Evolutionary conservation across 1,140 invertebrate genomes (phyloP), one percentile per base, ranked within the genome.

Genomic region (Spodoptera frugiperda): DNA sequence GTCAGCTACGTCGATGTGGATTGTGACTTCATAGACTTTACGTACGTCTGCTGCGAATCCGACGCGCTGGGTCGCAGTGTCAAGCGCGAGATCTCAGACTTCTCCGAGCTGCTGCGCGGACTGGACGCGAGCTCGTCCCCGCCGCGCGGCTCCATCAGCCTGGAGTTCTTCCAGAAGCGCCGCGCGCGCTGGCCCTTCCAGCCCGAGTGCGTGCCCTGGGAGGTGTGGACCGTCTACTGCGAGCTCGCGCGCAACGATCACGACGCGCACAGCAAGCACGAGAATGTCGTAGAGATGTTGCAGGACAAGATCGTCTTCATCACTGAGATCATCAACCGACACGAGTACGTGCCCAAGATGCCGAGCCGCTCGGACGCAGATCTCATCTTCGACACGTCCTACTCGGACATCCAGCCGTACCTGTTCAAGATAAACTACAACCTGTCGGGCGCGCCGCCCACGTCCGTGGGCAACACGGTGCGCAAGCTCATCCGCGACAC

Each of bases 21-120:
- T 89, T 99, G 99, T 95, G 98, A 99, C 94, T 99, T 99, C 90
- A 98, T 99, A 80, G 98, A 99, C 94, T 97, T 99, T 85, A 99
- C 98, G 33, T 99, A 99, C 93, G 98, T 99, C 0, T 98, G 98
- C 91, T 98, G 98, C 94, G 97, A 97, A 63, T 99, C 98, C 2
- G 95, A 96, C 2, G 95, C 95, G 59, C 94, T 99, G 1, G 96
- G 97, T 61, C 95, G 96, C 49, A 96, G 95, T 51, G 94, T 99
- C 6, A 97, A 97, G 84, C 95, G 96, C 65, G 97, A 98, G 87
- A 97, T 99, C 73, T 96, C 96, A 53, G 95, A 96, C 15, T 99
- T 99, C 93, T 97, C 97, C 55, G 97, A 98, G 85, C 96, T 97
- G 39, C 92, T 99, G 46, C 95, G 98, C 14, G 97, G 95, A 68